Evolutionary conservation across 2,113 vertebrate genomes (phyloP).

Genomic region (Geococcyx californianus): DNA sequence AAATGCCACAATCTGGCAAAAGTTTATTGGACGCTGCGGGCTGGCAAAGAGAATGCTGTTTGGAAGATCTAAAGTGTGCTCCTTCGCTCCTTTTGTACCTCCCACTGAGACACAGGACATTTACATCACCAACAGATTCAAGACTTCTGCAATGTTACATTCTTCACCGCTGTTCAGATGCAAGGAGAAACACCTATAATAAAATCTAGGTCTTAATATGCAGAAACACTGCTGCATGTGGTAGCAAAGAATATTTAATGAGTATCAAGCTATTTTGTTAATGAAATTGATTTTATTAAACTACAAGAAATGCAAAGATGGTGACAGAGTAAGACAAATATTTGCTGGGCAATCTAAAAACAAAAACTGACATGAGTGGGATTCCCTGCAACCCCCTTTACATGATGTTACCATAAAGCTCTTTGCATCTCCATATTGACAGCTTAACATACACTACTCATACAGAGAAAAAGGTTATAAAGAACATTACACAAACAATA

Average conservation of each 20-base stretch:
- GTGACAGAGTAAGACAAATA: not conserved
- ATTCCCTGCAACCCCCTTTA: not conserved
- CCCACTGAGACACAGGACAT: not conserved
- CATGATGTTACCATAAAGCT: not conserved
- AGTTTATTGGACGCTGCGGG: fast-evolving
- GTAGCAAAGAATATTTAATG: not conserved
- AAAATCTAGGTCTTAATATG: not conserved
- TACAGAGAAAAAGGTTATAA: not conserved
- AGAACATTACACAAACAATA: not conserved
- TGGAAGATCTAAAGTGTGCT: not conserved
- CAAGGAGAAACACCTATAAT: not conserved
- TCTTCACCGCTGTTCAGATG: not conserved
- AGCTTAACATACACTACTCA: not conserved
- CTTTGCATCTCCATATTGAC: not conserved
- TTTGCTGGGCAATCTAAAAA: not conserved
- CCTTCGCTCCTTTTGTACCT: not conserved
- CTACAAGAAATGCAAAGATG: not conserved
- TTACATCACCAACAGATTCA: not conserved
- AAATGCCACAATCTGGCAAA: not conserved
- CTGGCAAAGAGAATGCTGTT: not conserved
- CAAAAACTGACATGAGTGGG: not conserved
- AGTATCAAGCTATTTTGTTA: not conserved
- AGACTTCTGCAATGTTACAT: not conserved
- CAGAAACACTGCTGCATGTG: not conserved
- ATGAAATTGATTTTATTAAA: conserved; percentile 29